A percentile compares a stretch with the other conserved stretches of the same genome.
Evolutionary conservation across 2,113 vertebrate species (phyloP).

Genomic region (Xiphias gladius): DNA sequence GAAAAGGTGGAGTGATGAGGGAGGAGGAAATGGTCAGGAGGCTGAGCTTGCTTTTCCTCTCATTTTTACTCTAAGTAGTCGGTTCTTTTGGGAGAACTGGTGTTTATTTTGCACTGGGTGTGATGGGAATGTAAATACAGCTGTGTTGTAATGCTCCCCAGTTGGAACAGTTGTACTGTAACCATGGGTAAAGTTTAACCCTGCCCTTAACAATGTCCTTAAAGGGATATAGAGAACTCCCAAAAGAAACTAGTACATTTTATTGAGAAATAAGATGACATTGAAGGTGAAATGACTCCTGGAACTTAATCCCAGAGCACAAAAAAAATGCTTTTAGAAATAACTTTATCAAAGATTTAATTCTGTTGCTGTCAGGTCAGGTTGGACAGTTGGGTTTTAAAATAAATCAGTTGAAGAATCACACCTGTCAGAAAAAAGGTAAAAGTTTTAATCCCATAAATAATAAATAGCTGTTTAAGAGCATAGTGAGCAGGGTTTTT

Average conservation of each 20-base stretch:
- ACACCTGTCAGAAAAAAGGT: neutral
- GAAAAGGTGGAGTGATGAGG: conserved; percentile 30
- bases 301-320: neutral
- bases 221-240: neutral
- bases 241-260: conserved; percentile 39
- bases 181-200: neutral
- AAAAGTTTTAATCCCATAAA: neutral
- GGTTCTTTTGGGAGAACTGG: conserved; percentile 57
- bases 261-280: conserved; percentile 3
- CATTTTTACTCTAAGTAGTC: conserved; percentile 51
- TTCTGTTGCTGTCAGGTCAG: neutral
- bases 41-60: conserved; percentile 43
- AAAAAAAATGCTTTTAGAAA: neutral
- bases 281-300: neutral
- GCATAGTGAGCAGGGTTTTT: neutral
- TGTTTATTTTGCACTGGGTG: conserved; percentile 63
- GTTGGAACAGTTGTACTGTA: conserved; percentile 12
- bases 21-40: conserved; percentile 46
- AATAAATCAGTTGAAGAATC: conserved; percentile 5
- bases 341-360: neutral
- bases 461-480: neutral
- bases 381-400: neutral
- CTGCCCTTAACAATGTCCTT: neutral
- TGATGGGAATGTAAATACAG: conserved; percentile 72
- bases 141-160: conserved; percentile 38